Conservation (phyloP, 2,797 vertebrate species). For the Anguilla anguilla region DNA sequence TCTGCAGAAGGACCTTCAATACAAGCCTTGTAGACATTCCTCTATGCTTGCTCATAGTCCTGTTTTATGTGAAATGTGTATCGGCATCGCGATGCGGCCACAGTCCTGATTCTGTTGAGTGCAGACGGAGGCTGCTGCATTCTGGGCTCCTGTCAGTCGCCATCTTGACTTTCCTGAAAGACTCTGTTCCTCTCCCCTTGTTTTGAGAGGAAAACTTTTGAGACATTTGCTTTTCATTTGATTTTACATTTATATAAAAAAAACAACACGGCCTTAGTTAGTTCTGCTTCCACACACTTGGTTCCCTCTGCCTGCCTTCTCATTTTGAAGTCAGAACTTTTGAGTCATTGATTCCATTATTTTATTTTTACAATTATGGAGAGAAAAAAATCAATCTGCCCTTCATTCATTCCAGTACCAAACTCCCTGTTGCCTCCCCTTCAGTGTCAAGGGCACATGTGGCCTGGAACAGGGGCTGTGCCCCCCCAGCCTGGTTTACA, state of each 20-base stretch:
- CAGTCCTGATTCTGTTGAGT: not conserved
- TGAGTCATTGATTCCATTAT: not conserved
- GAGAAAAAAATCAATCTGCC: not conserved
- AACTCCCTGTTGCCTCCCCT: slow-evolving; percentile 33
- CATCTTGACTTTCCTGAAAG: not conserved
- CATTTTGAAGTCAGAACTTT: not conserved
- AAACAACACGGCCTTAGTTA: not conserved
- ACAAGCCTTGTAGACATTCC: slow-evolving; percentile 2
- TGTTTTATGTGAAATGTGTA: not conserved
- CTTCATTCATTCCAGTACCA: not conserved
- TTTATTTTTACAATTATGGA: not conserved
- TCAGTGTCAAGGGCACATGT: slow-evolving; percentile 25
- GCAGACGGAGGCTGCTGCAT: not conserved
- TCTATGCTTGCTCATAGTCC: not conserved
- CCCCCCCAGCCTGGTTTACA: not conserved
- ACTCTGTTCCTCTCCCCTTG: not conserved
- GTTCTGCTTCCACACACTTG: not conserved
- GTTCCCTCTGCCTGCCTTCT: not conserved
- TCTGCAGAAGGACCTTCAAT: slow-evolving; percentile 11
- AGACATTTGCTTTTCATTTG: not conserved
- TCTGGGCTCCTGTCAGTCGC: not conserved
- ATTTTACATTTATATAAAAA: not conserved
- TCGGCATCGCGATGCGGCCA: not conserved
- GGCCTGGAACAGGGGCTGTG: not conserved
- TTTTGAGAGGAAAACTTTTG: not conserved